These are phyloP conservation scores for Stictocephala bisonia DNA, from an alignment of 2,888 invertebrate species.

Conservation along the genomic window DNA sequence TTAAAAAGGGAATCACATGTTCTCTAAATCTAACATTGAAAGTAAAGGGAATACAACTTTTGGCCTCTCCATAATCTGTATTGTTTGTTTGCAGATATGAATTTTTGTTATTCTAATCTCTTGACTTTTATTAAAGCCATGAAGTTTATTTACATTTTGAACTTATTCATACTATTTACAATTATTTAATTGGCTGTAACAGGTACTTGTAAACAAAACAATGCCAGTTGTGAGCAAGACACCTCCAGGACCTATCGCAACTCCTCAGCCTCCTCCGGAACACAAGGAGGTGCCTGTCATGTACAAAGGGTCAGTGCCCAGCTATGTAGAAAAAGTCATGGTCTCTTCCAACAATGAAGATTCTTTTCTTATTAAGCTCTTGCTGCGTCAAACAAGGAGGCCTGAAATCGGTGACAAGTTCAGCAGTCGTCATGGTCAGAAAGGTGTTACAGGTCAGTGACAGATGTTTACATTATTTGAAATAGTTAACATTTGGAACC, in stretches of 20 bases:
- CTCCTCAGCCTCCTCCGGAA: constrained; percentile 37
- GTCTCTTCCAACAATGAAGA: constrained; percentile 95
- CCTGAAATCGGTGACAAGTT: constrained; percentile 99
- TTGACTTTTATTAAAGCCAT: too few species aligned
- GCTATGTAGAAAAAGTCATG: constrained; percentile 95
- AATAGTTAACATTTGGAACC: too few species aligned
- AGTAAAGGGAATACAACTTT: too few species aligned
- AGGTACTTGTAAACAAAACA: constrained; percentile 93
- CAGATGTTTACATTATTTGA: too few species aligned
- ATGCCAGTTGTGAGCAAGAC: constrained; percentile 72
- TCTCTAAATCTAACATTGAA: too few species aligned
- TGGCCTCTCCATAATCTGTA: too few species aligned
- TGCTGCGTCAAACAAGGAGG: constrained; percentile 90
- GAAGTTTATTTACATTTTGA: too few species aligned
- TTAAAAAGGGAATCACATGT: too few species aligned
- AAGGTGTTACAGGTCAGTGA: constrained; percentile 82
- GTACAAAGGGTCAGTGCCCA: constrained; percentile 83
- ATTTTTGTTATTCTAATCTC: too few species aligned
- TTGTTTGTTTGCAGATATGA: too few species aligned
- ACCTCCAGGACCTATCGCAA: constrained; percentile 14
- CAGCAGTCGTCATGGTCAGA: constrained; percentile 98
- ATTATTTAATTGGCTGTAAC: too few species aligned
- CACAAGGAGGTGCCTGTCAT: constrained; percentile 72
- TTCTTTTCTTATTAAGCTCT: constrained; percentile 90
- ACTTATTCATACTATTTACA: too few species aligned